Evolutionary conservation across 2,888 invertebrate genomes (phyloP), one percentile per base, ranked within the genome.

Genomic region (Tenthredo distinguenda): DNA sequence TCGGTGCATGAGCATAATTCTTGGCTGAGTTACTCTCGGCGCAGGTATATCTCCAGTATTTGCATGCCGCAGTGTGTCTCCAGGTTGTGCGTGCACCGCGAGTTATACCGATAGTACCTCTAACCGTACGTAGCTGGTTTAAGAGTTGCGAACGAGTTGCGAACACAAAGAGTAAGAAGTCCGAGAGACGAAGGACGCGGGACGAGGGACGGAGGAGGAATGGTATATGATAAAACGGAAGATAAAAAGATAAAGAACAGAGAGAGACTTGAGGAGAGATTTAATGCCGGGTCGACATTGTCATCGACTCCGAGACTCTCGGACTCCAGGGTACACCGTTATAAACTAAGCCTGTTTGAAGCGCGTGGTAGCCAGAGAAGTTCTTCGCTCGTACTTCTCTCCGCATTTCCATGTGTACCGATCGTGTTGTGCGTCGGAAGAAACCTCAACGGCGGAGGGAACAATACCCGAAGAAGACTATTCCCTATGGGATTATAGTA

Each of bases 201-300:
- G 34, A 47, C 18, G 10, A 6, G 62, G 62, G n/a, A 77, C 26
- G 55, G 26, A 77, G 18, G 50, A 37, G 81, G 40, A 40, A 81
- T 62, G 81, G 81, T 81, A 26, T 81, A 81, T 81, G 81, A 81
- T 81, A 81, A 81, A 81, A 81, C 81, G 34, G n/a, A 34, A 50
- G 81, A 62, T 62, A 58, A 77, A 77, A 83, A 68, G 83, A 68
- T 47, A 31, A 50, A 83, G 71, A 83, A 47, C 65, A 47, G 68
- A 83, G 83, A 81, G 62, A 83, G 26, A 50, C 83, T 71, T 47
- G 68, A 68, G 68, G 37, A 68, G 90, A 90, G 91, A 91, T 91
- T 91, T 91, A 91, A 91, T 87, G 89, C 89, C 90, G 89, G 89
- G 91, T 90, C 90, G 91, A 92, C 91, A 91, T 91, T 91, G 91